These are phyloP conservation scores for Otolemur crassicaudatus DNA, from an alignment of 2,797 vertebrate genomes.

Conservation along the genomic window DNA sequence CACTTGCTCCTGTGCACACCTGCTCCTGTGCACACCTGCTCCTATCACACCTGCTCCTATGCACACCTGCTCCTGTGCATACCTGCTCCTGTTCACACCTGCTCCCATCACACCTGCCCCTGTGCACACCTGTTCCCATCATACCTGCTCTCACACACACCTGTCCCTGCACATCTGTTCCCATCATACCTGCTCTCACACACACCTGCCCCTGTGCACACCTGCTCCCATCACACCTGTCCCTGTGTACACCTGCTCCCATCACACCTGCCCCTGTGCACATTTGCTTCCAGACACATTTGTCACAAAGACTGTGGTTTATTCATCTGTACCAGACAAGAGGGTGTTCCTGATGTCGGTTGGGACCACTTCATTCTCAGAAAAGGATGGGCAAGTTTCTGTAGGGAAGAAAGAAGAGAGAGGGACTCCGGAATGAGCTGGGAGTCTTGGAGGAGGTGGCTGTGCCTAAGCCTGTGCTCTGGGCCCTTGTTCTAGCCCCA, in stretches of 20 bases:
- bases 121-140: neutral
- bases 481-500: fast-evolving
- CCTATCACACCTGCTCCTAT: neutral
- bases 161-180: neutral
- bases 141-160: too few relatives aligned
- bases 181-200: too few relatives aligned
- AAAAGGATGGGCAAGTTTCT: too few relatives aligned
- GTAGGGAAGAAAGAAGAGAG: fast-evolving
- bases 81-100: neutral
- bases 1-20: neutral
- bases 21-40: too few relatives aligned
- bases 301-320: fast-evolving
- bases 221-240: neutral
- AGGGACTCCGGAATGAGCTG: fast-evolving
- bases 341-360: neutral
- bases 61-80: neutral
- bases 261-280: neutral
- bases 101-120: too few relatives aligned
- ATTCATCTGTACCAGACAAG: fast-evolving
- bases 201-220: neutral
- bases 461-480: fast-evolving
- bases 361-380: neutral
- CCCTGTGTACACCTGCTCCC: too few relatives aligned
- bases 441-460: neutral
- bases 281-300: too few relatives aligned